phyloP scores from a whole-genome alignment of 2,797 vertebrate genomes.

The Sebastes trivittatus region DNA sequence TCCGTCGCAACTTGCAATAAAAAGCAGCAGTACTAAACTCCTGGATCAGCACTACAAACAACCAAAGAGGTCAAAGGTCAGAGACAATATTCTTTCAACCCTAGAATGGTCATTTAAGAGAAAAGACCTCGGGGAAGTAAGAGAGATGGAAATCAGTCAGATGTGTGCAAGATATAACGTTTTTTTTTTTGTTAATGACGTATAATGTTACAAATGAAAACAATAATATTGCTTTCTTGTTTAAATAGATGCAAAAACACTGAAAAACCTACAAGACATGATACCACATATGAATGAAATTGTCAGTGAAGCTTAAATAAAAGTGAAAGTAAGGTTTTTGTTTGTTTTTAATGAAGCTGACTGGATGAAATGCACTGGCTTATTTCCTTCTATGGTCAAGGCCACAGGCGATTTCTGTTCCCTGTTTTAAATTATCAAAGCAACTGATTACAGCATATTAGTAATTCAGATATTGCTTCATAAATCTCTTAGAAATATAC shows the following conservation, averaged over 20 bases:
- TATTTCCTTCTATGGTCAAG: neutral
- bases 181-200: neutral
- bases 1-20: neutral
- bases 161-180: neutral
- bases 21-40: neutral
- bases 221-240: neutral
- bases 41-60: slow-evolving; percentile 9
- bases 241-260: neutral
- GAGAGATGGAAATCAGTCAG: neutral
- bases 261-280: neutral
- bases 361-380: slow-evolving; percentile 10
- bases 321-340: neutral
- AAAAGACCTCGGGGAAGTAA: neutral
- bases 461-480: slow-evolving; percentile 5
- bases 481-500: neutral
- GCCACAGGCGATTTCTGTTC: neutral
- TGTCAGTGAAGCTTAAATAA: neutral
- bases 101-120: neutral
- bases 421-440: slow-evolving; percentile 7
- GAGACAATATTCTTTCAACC: neutral
- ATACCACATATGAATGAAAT: neutral
- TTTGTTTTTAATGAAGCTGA: slow-evolving; percentile 18
- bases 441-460: slow-evolving; percentile 22
- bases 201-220: neutral
- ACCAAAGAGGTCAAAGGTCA: slow-evolving; percentile 42